These are phyloP conservation scores for Drepana arcuata DNA, from an alignment of 1,140 invertebrate species.

Conservation along the genomic window DNA sequence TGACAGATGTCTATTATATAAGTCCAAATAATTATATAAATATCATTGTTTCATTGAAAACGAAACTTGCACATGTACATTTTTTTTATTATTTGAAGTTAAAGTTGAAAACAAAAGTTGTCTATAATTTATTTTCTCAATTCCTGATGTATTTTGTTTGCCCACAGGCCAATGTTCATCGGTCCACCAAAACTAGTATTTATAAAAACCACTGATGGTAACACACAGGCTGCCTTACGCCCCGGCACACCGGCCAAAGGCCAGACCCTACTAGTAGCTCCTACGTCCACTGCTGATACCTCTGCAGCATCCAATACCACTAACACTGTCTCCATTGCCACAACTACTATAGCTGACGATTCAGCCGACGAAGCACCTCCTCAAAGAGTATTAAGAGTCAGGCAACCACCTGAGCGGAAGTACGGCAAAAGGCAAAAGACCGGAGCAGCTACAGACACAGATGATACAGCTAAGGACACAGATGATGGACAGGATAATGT, in stretches of 20 bases:
- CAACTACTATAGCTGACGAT: slow-evolving; percentile 29
- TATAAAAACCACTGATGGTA: slow-evolving; percentile 62
- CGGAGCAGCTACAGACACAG: slow-evolving; percentile 6
- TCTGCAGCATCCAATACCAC: slow-evolving; percentile 14
- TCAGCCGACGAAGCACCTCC: slow-evolving; percentile 32
- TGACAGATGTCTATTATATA: too few species aligned
- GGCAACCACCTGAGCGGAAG: slow-evolving; percentile 47
- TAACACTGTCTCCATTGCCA: slow-evolving; percentile 6
- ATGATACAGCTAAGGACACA: slow-evolving; percentile 18
- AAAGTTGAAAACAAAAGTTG: too few species aligned
- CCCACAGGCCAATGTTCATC: slow-evolving; percentile 67
- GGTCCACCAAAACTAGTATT: slow-evolving; percentile 68
- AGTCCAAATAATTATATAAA: too few species aligned
- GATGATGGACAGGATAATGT: slow-evolving; percentile 36
- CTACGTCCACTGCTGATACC: slow-evolving; percentile 26
- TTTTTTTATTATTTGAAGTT: too few species aligned
- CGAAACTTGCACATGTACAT: too few species aligned
- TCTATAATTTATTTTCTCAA: too few species aligned
- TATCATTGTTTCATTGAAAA: too few species aligned
- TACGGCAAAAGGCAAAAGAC: slow-evolving; percentile 61
- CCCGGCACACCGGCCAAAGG: slow-evolving; percentile 43
- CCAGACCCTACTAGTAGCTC: slow-evolving; percentile 63
- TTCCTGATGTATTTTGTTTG: too few species aligned
- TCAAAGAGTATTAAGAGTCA: slow-evolving; percentile 26
- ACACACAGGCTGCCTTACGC: slow-evolving; percentile 40